phyloP scores from a whole-genome alignment of 2,113 vertebrate species.

The Crotalus viridis region DNA sequence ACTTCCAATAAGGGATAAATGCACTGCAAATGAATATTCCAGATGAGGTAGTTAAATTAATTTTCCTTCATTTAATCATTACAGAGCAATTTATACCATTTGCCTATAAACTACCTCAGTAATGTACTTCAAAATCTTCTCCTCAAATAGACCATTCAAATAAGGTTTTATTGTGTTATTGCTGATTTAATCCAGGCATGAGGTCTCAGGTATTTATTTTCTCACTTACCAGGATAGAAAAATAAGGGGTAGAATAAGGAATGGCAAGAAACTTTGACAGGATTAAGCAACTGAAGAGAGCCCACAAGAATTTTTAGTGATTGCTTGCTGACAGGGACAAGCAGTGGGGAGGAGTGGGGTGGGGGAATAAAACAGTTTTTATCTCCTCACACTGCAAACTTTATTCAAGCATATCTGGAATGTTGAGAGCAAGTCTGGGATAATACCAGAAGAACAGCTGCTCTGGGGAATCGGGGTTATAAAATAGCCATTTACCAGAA shows the following conservation, averaged over 20 bases:
- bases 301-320: background rate
- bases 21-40: background rate
- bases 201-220: background rate
- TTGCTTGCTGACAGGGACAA: background rate
- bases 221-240: background rate
- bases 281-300: background rate
- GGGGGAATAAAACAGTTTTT: background rate
- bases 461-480: background rate
- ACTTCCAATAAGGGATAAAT: background rate
- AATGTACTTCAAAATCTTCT: background rate
- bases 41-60: background rate
- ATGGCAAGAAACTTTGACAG: background rate
- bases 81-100: background rate
- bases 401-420: background rate
- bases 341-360: background rate
- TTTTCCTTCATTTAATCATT: background rate
- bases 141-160: background rate
- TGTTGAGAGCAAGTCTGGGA: background rate
- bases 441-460: background rate
- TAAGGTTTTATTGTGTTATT: background rate
- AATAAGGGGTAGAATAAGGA: background rate
- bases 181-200: background rate
- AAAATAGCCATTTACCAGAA: background rate
- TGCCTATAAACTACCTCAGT: background rate
- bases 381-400: background rate